phyloP scores from a whole-genome alignment of 2,113 vertebrate genomes.

The Opisthocomus hoazin region DNA sequence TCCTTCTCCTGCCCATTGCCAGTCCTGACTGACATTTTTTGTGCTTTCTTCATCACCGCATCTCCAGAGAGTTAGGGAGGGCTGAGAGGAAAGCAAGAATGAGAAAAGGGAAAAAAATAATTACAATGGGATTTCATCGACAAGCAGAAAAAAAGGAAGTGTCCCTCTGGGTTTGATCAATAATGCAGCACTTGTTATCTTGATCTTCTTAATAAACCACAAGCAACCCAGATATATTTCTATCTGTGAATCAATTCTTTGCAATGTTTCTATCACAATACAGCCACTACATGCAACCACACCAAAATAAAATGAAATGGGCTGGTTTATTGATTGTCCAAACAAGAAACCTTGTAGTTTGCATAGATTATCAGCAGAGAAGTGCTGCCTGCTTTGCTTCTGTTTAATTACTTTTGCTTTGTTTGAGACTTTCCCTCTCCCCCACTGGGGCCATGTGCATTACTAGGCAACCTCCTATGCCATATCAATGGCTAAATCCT shows the following conservation, averaged over 20 bases:
- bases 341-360: neutral
- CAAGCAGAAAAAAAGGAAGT: neutral
- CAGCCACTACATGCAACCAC: neutral
- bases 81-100: neutral
- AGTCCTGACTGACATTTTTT: neutral
- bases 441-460: neutral
- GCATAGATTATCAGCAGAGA: conserved; percentile 41
- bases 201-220: conserved; percentile 68
- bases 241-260: conserved; percentile 47
- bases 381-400: neutral
- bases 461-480: neutral
- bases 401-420: conserved; percentile 41
- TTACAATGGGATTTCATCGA: conserved; percentile 37
- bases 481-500: neutral
- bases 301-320: conserved; percentile 28
- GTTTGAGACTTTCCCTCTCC: neutral
- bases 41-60: neutral
- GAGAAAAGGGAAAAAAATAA: conserved; percentile 36
- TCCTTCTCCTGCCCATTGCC: neutral
- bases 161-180: conserved; percentile 61
- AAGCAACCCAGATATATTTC: conserved; percentile 46
- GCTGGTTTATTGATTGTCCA: conserved; percentile 46
- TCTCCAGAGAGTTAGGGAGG: neutral
- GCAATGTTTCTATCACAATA: conserved; percentile 38
- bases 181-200: conserved; percentile 68